Evolutionary conservation across 2,888 invertebrate genomes (phyloP), one percentile per base, ranked within the genome.

Genomic region (Ormyrus thymus): DNA sequence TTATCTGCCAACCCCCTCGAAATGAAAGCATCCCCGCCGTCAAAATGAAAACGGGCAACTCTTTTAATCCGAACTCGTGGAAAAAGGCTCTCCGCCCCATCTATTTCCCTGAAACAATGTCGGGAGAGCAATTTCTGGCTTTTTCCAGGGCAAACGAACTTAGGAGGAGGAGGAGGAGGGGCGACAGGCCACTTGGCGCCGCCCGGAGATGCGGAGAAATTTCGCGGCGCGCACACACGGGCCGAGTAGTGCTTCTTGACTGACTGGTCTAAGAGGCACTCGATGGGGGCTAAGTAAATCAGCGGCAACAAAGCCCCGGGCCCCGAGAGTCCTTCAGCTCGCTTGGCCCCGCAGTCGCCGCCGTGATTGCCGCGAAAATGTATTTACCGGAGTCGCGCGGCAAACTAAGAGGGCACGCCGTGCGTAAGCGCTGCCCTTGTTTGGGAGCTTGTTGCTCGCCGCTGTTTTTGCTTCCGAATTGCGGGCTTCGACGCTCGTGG

Each of bases 301-400:
- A 88, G 87, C 84, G 85, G 84, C 87, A 88, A 89, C 89, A 89
- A 89, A 89, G 89, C 89, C 87, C 87, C 87, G 86, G 51, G 43
- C n/a, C 51, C 86, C 86, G 86, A 89, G 89, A 88, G 89, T 88
- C 85, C 88, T 89, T 86, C 86, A 84, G 82, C 84, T 85, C 84
- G 84, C 83, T 85, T 82, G 29, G 81, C 84, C 84, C 79, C 81
- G 76, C 85, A 85, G 3, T 45, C 9, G 9, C 45, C 71, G 86
- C 87, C 88, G 86, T 88, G 88, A 89, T 89, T 89, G 88, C 89
- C 85, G 87, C 86, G 87, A 86, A 89, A 89, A 89, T 89, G 89
- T 89, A 87, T 89, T 89, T 89, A 89, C 87, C 87, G 29, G 29
- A 29, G 29, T 29, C 29, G 88, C 79, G 69, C 78, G 81, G 81